phyloP scores from a whole-genome alignment of 92 coral and sea anemone species.

The Palythoa grandiflora region DNA sequence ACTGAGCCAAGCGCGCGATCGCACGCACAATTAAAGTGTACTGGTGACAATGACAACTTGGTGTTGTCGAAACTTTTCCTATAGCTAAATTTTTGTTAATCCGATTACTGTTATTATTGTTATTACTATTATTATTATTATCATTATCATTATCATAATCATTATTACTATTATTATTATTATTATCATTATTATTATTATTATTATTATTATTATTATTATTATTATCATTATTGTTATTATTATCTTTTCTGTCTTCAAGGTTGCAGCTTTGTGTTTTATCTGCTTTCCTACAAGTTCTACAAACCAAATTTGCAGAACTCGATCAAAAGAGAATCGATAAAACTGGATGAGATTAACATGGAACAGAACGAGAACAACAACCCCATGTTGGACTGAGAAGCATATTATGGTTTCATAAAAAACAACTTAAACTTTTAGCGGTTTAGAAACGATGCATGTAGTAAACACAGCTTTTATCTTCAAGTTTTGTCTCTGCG shows the following conservation, averaged over 20 bases:
- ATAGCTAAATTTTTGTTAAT: too few species aligned
- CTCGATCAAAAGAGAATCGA: neutral
- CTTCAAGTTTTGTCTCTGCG: neutral
- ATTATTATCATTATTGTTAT: too few species aligned
- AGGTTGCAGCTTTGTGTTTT: slow-evolving; percentile 60
- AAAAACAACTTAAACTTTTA: neutral
- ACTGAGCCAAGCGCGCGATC: too few species aligned
- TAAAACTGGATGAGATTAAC: neutral
- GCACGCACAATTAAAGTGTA: too few species aligned
- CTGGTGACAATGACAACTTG: too few species aligned
- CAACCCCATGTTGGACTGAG: neutral
- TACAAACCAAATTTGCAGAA: slow-evolving; percentile 58
- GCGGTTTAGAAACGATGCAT: neutral
- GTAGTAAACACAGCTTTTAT: neutral
- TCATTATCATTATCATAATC: too few species aligned
- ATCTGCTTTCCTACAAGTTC: slow-evolving; percentile 86
- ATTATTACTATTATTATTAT: too few species aligned
- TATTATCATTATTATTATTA: too few species aligned
- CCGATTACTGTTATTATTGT: too few species aligned
- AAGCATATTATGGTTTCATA: neutral
- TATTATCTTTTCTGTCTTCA: neutral
- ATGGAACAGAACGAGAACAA: neutral
- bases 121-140: too few species aligned
- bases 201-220: too few species aligned
- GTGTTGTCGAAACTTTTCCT: too few species aligned